These are phyloP conservation scores for Lutraria rhynchaena DNA, from an alignment of 1,140 invertebrate species.

Conservation along the genomic window DNA sequence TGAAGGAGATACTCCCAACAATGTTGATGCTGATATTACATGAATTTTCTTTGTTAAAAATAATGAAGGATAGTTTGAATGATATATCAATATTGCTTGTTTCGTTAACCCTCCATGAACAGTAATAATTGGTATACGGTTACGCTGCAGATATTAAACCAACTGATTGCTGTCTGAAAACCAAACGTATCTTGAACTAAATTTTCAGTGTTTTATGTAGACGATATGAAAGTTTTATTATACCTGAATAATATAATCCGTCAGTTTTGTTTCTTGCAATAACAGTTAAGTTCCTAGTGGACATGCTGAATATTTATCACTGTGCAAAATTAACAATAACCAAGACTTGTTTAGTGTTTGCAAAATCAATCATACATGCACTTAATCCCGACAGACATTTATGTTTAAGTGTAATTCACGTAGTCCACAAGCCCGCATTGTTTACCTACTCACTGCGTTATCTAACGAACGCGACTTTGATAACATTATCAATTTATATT, in stretches of 20 bases:
- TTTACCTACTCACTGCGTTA: too few relatives aligned
- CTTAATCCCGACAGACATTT: too few relatives aligned
- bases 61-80: background rate
- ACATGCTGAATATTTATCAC: background rate
- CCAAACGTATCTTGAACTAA: background rate
- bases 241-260: slow-evolving; percentile 13
- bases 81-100: background rate
- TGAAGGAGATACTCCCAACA: too few relatives aligned
- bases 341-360: too few relatives aligned
- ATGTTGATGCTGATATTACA: too few relatives aligned
- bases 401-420: too few relatives aligned
- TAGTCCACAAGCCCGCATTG: too few relatives aligned
- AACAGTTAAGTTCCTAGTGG: slow-evolving; percentile 1
- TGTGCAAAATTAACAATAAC: too few relatives aligned
- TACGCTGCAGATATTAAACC: background rate
- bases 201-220: background rate
- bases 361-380: too few relatives aligned
- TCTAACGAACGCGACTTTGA: too few relatives aligned
- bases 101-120: background rate
- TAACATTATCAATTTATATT: too few relatives aligned
- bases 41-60: too few relatives aligned
- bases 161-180: background rate
- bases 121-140: background rate
- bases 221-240: background rate
- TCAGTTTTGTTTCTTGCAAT: slow-evolving; percentile 6